A percentile compares a stretch with the other conserved stretches of the same genome.
Conservation (phyloP, 1,140 invertebrate genomes). For the Cheumatopsyche charites region DNA sequence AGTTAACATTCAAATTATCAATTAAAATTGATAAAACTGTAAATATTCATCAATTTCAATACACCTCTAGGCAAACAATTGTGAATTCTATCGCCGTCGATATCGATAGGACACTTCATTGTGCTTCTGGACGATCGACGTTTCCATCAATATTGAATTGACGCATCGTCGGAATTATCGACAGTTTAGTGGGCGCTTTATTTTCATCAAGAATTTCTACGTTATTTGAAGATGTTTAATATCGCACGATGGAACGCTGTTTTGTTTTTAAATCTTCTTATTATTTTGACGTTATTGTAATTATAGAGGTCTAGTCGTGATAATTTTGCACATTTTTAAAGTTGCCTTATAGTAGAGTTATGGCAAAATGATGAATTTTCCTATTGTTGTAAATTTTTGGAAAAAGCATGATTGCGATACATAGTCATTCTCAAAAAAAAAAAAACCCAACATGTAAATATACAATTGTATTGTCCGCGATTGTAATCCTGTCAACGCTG, state of each 20-base stretch:
- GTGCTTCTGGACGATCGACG: no score
- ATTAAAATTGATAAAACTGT: no score
- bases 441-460: neutral
- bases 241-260: slow-evolving; percentile 15
- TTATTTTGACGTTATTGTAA: slow-evolving; percentile 28
- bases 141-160: no score
- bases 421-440: neutral
- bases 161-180: no score
- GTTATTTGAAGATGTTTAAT: slow-evolving; percentile 16
- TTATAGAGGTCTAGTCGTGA: slow-evolving; percentile 38
- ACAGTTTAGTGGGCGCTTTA: no score
- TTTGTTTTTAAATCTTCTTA: slow-evolving; percentile 15
- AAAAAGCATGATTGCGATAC: no score
- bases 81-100: no score
- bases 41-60: no score
- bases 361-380: slow-evolving; percentile 15
- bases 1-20: no score
- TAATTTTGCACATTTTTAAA: slow-evolving; percentile 39
- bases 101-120: no score
- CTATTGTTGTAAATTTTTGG: neutral
- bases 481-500: neutral
- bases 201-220: slow-evolving; percentile 1
- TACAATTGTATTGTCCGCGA: neutral
- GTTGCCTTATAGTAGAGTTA: slow-evolving; percentile 38
- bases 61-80: no score